Evolutionary conservation across 2,113 vertebrate genomes (phyloP), one percentile per base, ranked within the genome.

Genomic region (Nicator chloris): DNA sequence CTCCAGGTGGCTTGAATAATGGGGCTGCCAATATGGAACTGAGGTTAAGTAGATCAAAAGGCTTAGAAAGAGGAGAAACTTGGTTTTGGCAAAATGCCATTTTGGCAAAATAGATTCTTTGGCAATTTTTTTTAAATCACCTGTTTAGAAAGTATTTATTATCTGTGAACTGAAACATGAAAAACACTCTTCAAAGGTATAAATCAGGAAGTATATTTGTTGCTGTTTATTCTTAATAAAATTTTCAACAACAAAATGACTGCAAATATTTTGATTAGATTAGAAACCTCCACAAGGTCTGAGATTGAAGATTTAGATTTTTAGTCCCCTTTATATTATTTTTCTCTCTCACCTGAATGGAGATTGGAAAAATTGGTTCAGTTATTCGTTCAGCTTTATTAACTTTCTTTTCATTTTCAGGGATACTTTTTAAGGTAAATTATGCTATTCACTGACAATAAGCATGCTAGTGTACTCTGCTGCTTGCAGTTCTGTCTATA

Each of bases 361-460:
- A 69, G 40, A 73, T 80, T 88, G 23, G 45, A 69, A 88, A 89
- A 90, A 90, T 54, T 82, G 66, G 42, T 72, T 80, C 47, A 50
- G 59, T 87, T 92, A 82, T 88, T 63, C 39, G 33, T 69, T 86
- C n/a, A 56, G 42, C 47, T 86, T 47, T 85, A 88, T 87, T 84
- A 53, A 89, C 57, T 92, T 80, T 65, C 40, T 93, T 86, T 88
- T 87, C 22, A 57, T 93, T 89, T 93, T 88, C 54, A 77, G 33
- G n/a, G 13, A 35, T 73, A 88, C 11, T 70, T 95, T 93, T 82
- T 51, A 82, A 65, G 64, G 53, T 82, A 92, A 96, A 88, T 88
- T 85, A 49, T 68, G 10, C 70, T 82, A 42, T 90, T 90, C 71
- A 56, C 28, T 92, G 56, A 35, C 54, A 87, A 54, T 88, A 83